A percentile compares a stretch with the other conserved stretches of the same genome.
These are phyloP conservation scores for Agrochola macilenta DNA, from an alignment of 2,888 invertebrate genomes.

Conservation along the genomic window DNA sequence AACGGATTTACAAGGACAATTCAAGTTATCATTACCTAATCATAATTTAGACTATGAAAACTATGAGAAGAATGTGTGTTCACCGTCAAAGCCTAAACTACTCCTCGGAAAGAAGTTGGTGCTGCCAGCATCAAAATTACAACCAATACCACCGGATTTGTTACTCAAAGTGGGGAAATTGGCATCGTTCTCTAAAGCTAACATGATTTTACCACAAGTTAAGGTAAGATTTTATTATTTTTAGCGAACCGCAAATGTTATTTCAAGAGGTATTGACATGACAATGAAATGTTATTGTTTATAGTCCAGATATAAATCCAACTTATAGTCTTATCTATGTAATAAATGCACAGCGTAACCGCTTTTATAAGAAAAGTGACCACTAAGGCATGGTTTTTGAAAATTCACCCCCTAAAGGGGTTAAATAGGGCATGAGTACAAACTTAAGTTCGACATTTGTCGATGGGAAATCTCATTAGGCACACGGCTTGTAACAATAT, in stretches of 20 bases:
- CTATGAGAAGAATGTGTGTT: slow-evolving; percentile 53
- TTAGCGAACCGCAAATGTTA: neutral
- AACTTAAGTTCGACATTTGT: too few species aligned
- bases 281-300: neutral
- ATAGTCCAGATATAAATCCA: too few species aligned
- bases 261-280: neutral
- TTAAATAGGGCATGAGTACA: too few species aligned
- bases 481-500: too few species aligned
- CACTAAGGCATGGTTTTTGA: too few species aligned
- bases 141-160: slow-evolving; percentile 82
- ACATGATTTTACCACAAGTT: slow-evolving; percentile 45
- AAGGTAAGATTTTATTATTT: slow-evolving; percentile 48
- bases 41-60: slow-evolving; percentile 71
- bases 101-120: slow-evolving; percentile 72
- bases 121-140: slow-evolving; percentile 84
- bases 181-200: slow-evolving; percentile 52
- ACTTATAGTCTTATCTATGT: too few species aligned
- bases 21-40: slow-evolving; percentile 69
- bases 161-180: slow-evolving; percentile 76
- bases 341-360: too few species aligned
- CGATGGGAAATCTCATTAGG: too few species aligned
- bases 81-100: slow-evolving; percentile 8
- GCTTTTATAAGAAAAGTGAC: too few species aligned
- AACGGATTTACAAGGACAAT: slow-evolving; percentile 68
- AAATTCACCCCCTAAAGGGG: too few species aligned